Conservation (phyloP, 2,888 invertebrate species). For the Plebejus anna region DNA sequence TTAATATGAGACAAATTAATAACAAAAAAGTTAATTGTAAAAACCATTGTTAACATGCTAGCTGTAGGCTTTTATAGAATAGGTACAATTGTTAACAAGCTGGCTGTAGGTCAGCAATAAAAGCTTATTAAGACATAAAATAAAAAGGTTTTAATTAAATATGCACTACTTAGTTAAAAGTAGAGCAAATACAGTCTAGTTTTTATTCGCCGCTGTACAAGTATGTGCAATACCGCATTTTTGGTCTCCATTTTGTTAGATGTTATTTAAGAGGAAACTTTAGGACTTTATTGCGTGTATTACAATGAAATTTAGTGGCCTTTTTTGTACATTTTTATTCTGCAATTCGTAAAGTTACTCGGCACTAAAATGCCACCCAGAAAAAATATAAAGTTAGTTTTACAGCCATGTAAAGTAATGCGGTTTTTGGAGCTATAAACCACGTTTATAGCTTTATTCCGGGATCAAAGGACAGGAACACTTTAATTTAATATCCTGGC, state of each 20-base stretch:
- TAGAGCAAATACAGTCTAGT: neutral
- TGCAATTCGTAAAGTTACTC: neutral
- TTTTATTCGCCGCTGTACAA: neutral
- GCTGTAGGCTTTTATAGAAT: too few species aligned
- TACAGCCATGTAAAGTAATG: slow-evolving; percentile 9
- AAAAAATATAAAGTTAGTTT: slow-evolving; percentile 11
- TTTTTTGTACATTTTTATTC: neutral
- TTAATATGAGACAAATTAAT: too few species aligned
- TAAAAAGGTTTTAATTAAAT: neutral
- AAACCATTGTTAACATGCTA: too few species aligned
- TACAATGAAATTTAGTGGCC: neutral
- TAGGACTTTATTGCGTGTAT: neutral
- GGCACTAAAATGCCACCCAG: neutral
- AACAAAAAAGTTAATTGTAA: too few species aligned
- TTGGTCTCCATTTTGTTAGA: neutral
- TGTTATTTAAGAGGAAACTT: neutral
- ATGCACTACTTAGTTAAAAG: slow-evolving; percentile 13
- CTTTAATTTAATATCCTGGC: slow-evolving; percentile 54
- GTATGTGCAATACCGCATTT: slow-evolving; percentile 15
- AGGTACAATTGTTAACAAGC: too few species aligned
- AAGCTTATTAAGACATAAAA: neutral
- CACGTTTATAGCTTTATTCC: slow-evolving; percentile 36
- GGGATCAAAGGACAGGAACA: slow-evolving; percentile 61
- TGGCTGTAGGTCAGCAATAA: neutral
- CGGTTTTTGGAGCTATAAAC: neutral